Percentiles rank a stretch among this genome's conserved stretches.
Conservation (phyloP, 2,888 invertebrate genomes). For the Smittia aterrima region DNA sequence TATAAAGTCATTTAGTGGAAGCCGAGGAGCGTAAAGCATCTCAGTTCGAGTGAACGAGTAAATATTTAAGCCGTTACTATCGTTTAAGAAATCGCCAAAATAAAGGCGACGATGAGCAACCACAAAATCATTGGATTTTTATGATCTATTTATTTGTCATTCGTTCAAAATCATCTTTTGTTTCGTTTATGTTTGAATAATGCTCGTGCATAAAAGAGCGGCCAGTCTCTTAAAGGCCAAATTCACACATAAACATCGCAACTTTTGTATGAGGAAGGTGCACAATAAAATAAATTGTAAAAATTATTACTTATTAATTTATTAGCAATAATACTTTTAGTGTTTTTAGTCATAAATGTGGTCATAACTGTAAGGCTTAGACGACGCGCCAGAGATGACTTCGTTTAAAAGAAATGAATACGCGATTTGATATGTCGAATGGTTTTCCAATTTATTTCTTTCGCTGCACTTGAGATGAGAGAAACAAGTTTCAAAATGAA, state of each 20-base stretch:
- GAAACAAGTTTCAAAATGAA: no score
- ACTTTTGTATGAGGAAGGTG: background rate
- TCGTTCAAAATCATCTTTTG: constrained; percentile 15
- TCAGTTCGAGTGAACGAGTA: background rate
- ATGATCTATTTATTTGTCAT: constrained; percentile 35
- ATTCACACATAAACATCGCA: background rate
- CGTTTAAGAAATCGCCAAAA: background rate
- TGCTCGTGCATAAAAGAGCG: background rate
- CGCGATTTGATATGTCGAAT: no score
- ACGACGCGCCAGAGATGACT: no score
- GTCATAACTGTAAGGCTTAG: background rate
- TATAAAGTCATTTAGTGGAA: constrained; percentile 37
- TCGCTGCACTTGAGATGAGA: no score
- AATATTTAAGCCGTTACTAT: background rate
- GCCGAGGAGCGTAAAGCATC: background rate
- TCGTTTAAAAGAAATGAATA: no score
- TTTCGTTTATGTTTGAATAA: background rate
- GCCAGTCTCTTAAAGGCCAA: background rate
- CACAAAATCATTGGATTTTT: background rate
- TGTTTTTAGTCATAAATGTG: background rate
- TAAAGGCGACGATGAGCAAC: background rate
- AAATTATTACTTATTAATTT: constrained; percentile 37
- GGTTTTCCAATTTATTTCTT: no score
- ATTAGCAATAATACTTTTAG: constrained; percentile 37
- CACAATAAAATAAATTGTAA: constrained; percentile 20